Evolutionary conservation across 2,888 invertebrate genomes (phyloP).

Genomic region (Sialis fuliginosa): DNA sequence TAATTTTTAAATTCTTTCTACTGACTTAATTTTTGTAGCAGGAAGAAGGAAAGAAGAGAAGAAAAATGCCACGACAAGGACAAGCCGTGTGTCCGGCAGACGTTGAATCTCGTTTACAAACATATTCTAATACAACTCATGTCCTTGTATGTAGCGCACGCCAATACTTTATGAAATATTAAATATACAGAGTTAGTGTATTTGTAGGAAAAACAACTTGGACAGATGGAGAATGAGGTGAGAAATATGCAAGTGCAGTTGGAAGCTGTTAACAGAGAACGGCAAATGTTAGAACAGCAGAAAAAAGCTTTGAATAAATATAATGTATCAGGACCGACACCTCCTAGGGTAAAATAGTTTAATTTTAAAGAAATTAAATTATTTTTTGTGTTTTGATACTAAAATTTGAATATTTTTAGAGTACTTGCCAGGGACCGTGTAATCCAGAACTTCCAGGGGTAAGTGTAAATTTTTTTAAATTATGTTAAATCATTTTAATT

Average conservation of each 20-base stretch:
- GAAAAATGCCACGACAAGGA: background rate
- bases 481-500: background rate
- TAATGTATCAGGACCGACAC: no score
- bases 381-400: no score
- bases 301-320: background rate
- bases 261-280: conserved; percentile 29
- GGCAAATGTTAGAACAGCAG: conserved; percentile 30
- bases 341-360: no score
- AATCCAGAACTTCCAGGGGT: conserved; percentile 21
- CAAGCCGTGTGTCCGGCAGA: conserved; percentile 24
- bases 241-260: conserved; percentile 33
- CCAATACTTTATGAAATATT: background rate
- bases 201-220: conserved; percentile 38
- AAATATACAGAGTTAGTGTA: background rate
- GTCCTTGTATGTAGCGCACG: conserved; percentile 19
- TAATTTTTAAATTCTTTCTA: background rate
- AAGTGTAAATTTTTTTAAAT: background rate
- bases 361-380: no score
- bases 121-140: conserved; percentile 26
- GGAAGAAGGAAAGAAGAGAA: background rate
- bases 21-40: background rate
- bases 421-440: conserved; percentile 29
- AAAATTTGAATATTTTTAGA: conserved; percentile 9
- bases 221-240: conserved; percentile 39
- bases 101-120: conserved; percentile 22